Conservation (phyloP, 2,888 invertebrate species). For the Xanthia togata region DNA sequence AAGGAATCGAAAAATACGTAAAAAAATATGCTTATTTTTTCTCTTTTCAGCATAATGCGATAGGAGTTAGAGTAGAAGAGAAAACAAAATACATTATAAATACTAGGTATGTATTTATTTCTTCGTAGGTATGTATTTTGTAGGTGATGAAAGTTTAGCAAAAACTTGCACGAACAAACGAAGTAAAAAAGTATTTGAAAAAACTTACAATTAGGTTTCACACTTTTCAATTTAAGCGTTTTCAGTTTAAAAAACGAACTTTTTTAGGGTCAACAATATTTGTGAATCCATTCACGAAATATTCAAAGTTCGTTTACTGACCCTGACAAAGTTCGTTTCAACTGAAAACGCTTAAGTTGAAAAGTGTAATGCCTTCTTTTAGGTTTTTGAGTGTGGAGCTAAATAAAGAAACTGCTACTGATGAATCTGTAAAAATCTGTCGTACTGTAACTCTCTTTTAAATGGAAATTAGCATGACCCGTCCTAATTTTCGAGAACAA, state of each 20-base stretch:
- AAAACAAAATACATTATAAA: no score
- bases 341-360: no score
- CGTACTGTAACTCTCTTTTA: not conserved
- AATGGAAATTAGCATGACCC: not conserved
- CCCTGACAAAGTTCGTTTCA: no score
- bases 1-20: not conserved
- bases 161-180: not conserved
- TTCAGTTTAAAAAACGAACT: not conserved
- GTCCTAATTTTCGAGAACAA: not conserved
- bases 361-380: no score
- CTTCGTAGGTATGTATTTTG: not conserved
- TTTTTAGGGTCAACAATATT: not conserved
- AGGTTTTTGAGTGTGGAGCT: no score
- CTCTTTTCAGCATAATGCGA: no score
- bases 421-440: not conserved
- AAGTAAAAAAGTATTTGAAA: no score
- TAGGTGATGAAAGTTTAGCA: not conserved
- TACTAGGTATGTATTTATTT: no score
- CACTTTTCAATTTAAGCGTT: not conserved
- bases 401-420: not conserved
- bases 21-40: no score
- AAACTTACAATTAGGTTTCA: not conserved
- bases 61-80: no score
- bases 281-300: no score
- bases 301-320: no score